Base-by-base conservation (phyloP, 2,888 invertebrate species). In the Rotaria socialis region DNA sequence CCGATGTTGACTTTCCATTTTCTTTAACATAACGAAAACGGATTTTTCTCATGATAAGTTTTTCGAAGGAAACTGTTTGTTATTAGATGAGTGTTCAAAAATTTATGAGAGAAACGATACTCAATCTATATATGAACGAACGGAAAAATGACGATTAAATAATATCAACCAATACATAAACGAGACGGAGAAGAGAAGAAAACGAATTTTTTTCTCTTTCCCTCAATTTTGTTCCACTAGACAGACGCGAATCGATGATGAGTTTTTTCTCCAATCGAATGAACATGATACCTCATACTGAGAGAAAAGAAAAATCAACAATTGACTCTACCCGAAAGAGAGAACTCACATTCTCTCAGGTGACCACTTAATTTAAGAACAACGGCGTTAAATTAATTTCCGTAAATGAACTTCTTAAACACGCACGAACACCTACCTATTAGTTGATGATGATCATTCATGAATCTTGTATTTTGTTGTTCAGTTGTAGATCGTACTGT, bases 1-100 rank as follows among this genome's bases (percentile, higher is more conserved):
- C 80, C 1, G 47, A 80, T 47, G 80, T 80, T 47, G 80, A 47
- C 47, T 80, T 80, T 8, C 80, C 80, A 47, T 80, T 80, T n/a
- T 80, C 80, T 80, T 80, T 80, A 47, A 80, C 22, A 47, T 80
- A 80, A 24, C 80, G 80, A 80, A 80, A 80, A 8, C 80, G 80
- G 24, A 80, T 47, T 80, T 80, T 80, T 80, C 67, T 35, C 67
- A 67, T 67, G 14, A 5, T 56, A 7, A 7, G 5, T 55, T 55
- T 55, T 55, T 19, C 19, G 7, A 55, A 22, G 19, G 19, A 56
- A 56, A 56, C 56, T 35, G 7, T 67, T 67, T 14, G 35, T 35
- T 35, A 35, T 35, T 35, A 35, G 35, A 35, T 2, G 35, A 35
- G 35, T 35, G 35, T 2, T 35, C 35, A 2, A 35, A 35, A 35